Conservation (phyloP, 2,113 vertebrate species). For the Dinomys branickii region DNA sequence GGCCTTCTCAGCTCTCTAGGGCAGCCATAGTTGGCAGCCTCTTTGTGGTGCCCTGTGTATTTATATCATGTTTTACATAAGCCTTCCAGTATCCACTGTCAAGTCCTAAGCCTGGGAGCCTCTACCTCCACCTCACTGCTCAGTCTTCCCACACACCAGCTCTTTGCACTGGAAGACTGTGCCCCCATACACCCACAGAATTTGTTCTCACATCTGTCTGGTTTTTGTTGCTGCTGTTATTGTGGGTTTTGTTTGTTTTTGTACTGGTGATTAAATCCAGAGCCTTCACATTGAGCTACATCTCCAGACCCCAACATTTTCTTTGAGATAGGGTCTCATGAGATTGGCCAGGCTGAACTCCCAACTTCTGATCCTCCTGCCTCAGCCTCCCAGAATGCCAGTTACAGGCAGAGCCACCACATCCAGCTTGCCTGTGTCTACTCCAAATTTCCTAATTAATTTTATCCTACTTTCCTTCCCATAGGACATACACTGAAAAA, state of each 20-base stretch:
- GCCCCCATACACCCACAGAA: neutral
- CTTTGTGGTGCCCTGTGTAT: neutral
- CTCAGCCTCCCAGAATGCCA: neutral
- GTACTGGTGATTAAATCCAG: neutral
- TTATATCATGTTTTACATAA: neutral
- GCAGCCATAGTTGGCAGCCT: neutral
- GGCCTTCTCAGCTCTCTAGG: neutral
- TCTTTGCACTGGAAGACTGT: neutral
- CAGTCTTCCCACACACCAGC: neutral
- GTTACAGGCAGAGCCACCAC: neutral
- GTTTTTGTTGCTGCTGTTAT: neutral
- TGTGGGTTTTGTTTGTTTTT: neutral
- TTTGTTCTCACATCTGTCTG: neutral
- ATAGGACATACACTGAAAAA: neutral
- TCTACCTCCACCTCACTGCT: neutral
- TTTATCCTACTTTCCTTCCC: neutral
- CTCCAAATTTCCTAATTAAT: neutral
- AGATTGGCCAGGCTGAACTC: neutral
- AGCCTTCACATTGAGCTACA: neutral
- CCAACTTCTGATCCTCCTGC: neutral
- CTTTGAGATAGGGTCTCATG: neutral
- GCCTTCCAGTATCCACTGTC: neutral
- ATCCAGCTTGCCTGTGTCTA: neutral
- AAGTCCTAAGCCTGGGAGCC: neutral
- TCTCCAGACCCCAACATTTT: neutral